A percentile compares a stretch with the other conserved stretches of the same genome.
phyloP scores from a whole-genome alignment of 1,140 invertebrate genomes.

The Macrotrachela quadricornifera region DNA sequence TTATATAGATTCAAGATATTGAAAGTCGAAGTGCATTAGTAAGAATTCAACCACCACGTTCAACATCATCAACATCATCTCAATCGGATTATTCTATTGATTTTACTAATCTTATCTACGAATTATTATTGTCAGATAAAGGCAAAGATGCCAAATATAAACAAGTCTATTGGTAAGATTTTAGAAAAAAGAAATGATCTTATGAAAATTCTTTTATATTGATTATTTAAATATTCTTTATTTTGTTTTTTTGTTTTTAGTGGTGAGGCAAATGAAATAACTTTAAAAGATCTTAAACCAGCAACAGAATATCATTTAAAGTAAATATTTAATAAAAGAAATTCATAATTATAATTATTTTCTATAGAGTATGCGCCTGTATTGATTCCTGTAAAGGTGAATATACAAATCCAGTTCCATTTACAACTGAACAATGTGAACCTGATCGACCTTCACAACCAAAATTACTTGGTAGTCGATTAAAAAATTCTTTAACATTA shows the following conservation, averaged over 20 bases:
- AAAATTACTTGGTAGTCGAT: slow-evolving; percentile 22
- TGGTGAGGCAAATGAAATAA: slow-evolving; percentile 29
- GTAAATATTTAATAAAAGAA: no score
- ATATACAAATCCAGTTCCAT: slow-evolving; percentile 21
- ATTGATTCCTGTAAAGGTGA: slow-evolving; percentile 26
- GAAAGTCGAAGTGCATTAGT: slow-evolving; percentile 52
- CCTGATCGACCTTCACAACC: slow-evolving; percentile 30
- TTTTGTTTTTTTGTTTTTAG: no score
- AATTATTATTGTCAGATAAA: slow-evolving; percentile 53
- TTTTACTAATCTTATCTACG: slow-evolving; percentile 38
- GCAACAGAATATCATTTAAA: slow-evolving; percentile 37
- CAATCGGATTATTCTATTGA: slow-evolving; percentile 21
- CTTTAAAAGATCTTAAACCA: slow-evolving; percentile 50
- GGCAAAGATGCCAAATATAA: slow-evolving; percentile 52
- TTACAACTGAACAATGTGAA: slow-evolving; percentile 28
- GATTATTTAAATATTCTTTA: no score
- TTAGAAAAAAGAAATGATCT: no score
- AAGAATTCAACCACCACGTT: slow-evolving; percentile 44
- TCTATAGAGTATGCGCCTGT: slow-evolving; percentile 19
- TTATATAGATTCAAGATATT: slow-evolving; percentile 46
- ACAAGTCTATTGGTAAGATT: slow-evolving; percentile 42
- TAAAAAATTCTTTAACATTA: slow-evolving; percentile 27
- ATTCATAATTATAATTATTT: no score
- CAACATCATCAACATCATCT: slow-evolving; percentile 30
- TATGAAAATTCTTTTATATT: no score